Percentiles rank a stretch among this genome's conserved stretches.
phyloP scores from a whole-genome alignment of 2,797 vertebrate genomes.

The Apogon talboti region DNA sequence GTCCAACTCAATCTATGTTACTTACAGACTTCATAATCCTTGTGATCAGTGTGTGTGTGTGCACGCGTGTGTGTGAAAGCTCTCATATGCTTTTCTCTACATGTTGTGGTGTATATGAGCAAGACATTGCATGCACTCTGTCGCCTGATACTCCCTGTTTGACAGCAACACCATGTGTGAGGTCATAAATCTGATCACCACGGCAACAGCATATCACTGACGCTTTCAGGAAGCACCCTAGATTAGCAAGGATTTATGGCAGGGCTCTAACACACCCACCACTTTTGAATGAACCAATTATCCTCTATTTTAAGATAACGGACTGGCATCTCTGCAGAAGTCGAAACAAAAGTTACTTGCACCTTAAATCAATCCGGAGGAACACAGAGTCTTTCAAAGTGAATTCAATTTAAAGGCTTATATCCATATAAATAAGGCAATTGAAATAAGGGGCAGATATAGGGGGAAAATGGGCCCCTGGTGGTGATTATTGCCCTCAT shows the following conservation, averaged over 20 bases:
- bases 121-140: conserved; percentile 7
- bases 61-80: no score
- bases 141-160: conserved; percentile 58
- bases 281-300: conserved; percentile 42
- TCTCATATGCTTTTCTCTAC: conserved; percentile 4
- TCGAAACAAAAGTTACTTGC: conserved; percentile 35
- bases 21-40: conserved; percentile 10
- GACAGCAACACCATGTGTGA: conserved; percentile 75
- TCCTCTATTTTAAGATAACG: conserved; percentile 40
- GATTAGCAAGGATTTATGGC: conserved; percentile 72
- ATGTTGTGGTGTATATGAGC: no score
- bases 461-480: conserved; percentile 58
- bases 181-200: conserved; percentile 79
- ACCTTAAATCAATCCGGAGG: conserved; percentile 31
- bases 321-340: conserved; percentile 38
- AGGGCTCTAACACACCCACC: conserved; percentile 43
- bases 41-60: conserved; percentile 21
- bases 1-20: conserved; percentile 12
- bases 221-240: conserved; percentile 73
- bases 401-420: conserved; percentile 38
- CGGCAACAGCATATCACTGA: conserved; percentile 64
- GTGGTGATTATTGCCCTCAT: conserved; percentile 62
- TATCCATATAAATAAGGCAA: conserved; percentile 52
- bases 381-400: conserved; percentile 41
- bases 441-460: conserved; percentile 59